Evolutionary conservation across 2,113 vertebrate species (phyloP).

Genomic region (Laticauda laticaudata): DNA sequence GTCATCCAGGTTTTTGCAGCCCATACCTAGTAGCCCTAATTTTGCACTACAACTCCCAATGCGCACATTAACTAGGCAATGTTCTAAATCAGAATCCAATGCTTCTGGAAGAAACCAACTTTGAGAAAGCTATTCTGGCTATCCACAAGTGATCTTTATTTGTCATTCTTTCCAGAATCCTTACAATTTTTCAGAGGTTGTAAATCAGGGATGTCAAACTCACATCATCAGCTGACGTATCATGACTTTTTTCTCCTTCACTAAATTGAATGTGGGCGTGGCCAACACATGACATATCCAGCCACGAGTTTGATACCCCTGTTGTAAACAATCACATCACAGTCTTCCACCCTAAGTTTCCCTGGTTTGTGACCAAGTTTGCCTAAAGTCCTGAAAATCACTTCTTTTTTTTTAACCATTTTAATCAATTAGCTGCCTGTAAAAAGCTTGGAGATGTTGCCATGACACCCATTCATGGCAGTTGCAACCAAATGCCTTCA

Average conservation of each 20-base stretch:
- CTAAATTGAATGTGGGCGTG: no score
- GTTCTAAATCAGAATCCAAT: not conserved
- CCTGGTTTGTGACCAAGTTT: not conserved
- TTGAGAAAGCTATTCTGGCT: not conserved
- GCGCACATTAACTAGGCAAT: not conserved
- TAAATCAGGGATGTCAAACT: no score
- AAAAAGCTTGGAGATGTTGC: constrained; percentile 50
- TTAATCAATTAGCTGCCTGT: constrained; percentile 49
- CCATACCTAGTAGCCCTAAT: not conserved
- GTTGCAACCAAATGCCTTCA: constrained; percentile 39
- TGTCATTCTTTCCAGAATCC: not conserved
- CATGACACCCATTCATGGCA: constrained; percentile 15
- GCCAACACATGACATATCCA: no score
- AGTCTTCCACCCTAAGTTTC: constrained; percentile 12
- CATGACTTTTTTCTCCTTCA: no score
- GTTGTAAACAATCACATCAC: not conserved
- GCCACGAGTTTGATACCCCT: no score
- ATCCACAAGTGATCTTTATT: not conserved
- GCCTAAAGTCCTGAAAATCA: constrained; percentile 39
- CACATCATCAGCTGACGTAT: no score
- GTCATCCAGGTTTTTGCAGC: not conserved
- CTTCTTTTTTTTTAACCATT: constrained; percentile 53
- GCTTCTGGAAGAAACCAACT: not conserved
- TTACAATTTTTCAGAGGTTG: not conserved
- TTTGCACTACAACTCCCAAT: not conserved